phyloP scores from a whole-genome alignment of 2,797 vertebrate species.

The Neomorphus geoffroyi region DNA sequence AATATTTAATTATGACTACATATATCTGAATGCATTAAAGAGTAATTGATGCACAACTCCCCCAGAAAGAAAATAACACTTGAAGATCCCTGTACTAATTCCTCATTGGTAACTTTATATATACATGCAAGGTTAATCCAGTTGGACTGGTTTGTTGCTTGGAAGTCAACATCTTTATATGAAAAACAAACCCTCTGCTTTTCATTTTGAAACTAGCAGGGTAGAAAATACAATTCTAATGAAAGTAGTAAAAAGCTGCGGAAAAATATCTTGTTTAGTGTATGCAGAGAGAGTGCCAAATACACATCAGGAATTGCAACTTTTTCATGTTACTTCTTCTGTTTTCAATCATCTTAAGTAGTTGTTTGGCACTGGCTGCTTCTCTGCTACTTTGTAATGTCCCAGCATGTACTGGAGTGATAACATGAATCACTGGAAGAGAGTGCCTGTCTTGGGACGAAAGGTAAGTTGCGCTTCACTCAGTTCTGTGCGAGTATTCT shows the following conservation, averaged over 20 bases:
- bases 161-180: slow-evolving; percentile 28
- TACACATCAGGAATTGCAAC: slow-evolving; percentile 63
- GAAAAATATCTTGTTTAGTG: slow-evolving; percentile 33
- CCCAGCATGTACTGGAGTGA: background rate
- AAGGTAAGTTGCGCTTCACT: slow-evolving; percentile 39
- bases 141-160: slow-evolving; percentile 33
- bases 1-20: slow-evolving; percentile 53
- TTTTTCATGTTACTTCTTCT: slow-evolving; percentile 61
- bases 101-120: slow-evolving; percentile 20
- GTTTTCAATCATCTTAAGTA: slow-evolving; percentile 65
- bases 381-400: slow-evolving; percentile 51
- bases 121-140: slow-evolving; percentile 31
- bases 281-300: slow-evolving; percentile 69
- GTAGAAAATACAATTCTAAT: slow-evolving; percentile 1
- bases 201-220: slow-evolving; percentile 21
- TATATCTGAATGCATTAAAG: slow-evolving; percentile 69
- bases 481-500: background rate
- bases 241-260: slow-evolving; percentile 31
- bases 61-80: slow-evolving; percentile 20
- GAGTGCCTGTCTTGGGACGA: slow-evolving; percentile 21
- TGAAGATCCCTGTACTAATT: slow-evolving; percentile 47
- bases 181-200: background rate
- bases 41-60: slow-evolving; percentile 41
- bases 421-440: background rate
- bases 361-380: slow-evolving; percentile 45